Evolutionary conservation across 2,797 vertebrate species (phyloP), one percentile per base, ranked within the genome.

Genomic region (Platyrinchus mystaceus): DNA sequence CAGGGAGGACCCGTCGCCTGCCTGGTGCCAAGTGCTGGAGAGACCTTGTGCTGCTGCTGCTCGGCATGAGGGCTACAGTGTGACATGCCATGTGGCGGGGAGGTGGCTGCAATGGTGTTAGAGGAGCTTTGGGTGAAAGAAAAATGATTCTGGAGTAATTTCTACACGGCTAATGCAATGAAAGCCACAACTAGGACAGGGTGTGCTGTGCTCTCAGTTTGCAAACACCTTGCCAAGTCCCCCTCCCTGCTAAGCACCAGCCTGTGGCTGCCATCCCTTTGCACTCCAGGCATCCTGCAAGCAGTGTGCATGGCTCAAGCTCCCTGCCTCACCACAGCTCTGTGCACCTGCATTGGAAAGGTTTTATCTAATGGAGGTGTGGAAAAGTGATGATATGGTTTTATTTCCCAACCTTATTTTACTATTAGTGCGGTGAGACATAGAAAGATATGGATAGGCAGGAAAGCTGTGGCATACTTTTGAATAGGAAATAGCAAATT

Each of bases 401-500:
- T 97, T 68, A 46, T 69, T 80, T 77, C 78, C 47, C 39, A 37
- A 37, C 36, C n/a, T 87, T 94, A 83, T 93, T 97, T 96, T 89
- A 76, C 87, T 78, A 32, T 91, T 86, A 68, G 66, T 39, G 41
- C 74, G 87, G 63, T 75, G 89, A 81, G 79, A 80, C 43, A 9
- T 1, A 16, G 27, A 79, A 36, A 59, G 43, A 34, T 70, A n/a
- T 8, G 47, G 67, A 23, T 36, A 79, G 14, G 53, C 62, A 89
- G 75, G 82, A 93, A 95, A 96, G 64, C 59, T 13, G 6, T 28
- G 10, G 24, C 50, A 70, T 63, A n/a, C 47, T 87, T 96, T 52
- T 79, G 66, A 77, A 73, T 88, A 63, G 58, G 53, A 96, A 95
- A 92, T 74, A 95, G 76, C 47, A 52, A 90, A 94, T 94, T 89